phyloP scores from a whole-genome alignment of 2,113 vertebrate genomes.

The Cyphomyrus plagiostoma region DNA sequence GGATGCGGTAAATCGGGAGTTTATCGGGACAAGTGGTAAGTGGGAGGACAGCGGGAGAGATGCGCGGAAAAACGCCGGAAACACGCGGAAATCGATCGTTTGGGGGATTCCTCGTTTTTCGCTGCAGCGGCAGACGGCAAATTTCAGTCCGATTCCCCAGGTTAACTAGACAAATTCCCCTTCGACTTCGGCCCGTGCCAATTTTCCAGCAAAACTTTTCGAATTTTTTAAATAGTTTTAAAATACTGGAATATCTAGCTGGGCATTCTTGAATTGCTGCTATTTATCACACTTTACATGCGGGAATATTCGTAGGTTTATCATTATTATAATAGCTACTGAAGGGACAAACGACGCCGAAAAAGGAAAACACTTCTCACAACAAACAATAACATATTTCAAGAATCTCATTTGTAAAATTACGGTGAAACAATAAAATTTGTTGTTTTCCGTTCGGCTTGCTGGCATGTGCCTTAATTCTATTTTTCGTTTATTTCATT shows the following conservation, averaged over 20 bases:
- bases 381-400: background rate
- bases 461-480: background rate
- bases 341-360: background rate
- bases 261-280: background rate
- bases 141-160: background rate
- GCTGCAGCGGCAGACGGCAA: background rate
- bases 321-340: background rate
- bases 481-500: background rate
- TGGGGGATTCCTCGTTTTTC: background rate
- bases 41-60: background rate
- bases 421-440: background rate
- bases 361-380: background rate
- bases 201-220: background rate
- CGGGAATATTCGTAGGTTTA: background rate
- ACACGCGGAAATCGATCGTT: background rate
- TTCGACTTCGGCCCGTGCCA: background rate
- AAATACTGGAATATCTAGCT: background rate
- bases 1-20: background rate
- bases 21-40: background rate
- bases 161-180: background rate
- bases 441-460: background rate
- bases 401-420: background rate
- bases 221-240: background rate
- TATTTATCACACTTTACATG: background rate
- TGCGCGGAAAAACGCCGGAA: background rate